phyloP scores from a whole-genome alignment of 2,888 invertebrate genomes.

The Melanophora roralis region DNA sequence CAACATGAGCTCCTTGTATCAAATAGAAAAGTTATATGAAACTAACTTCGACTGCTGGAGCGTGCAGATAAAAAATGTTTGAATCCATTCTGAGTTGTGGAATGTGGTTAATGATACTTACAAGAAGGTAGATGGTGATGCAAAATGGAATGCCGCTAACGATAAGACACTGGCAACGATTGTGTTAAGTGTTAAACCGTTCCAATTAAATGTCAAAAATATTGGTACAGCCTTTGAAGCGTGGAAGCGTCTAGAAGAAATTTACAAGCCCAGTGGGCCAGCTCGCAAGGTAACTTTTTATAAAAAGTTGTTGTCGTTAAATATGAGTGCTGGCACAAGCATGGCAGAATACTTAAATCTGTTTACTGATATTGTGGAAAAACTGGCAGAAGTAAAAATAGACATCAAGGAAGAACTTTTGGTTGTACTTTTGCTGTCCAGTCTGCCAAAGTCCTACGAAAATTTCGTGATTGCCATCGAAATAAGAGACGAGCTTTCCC shows the following conservation, averaged over 20 bases:
- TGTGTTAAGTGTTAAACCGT: slow-evolving; percentile 1
- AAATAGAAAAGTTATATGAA: neutral
- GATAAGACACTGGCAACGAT: slow-evolving; percentile 1
- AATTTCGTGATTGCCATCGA: neutral
- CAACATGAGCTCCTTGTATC: neutral
- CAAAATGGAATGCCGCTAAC: neutral
- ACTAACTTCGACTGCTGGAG: neutral
- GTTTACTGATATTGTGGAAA: neutral
- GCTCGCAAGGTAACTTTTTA: slow-evolving; percentile 6
- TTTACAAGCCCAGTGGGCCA: slow-evolving; percentile 7
- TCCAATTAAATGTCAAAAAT: neutral
- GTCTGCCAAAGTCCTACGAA: neutral
- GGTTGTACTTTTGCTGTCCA: neutral
- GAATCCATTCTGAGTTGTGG: neutral
- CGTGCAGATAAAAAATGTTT: neutral
- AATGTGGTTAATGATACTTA: neutral
- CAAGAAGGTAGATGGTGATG: neutral
- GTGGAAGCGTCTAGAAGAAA: neutral
- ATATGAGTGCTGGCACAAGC: neutral
- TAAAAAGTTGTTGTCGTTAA: slow-evolving; percentile 9
- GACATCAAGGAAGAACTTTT: neutral
- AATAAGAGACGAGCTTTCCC: neutral
- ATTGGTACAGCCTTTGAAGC: neutral
- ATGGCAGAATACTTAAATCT: slow-evolving; percentile 6
- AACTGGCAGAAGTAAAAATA: neutral